A percentile compares a stretch with the other conserved stretches of the same genome.
These are phyloP conservation scores for Aricia artaxerxes DNA, from an alignment of 2,888 invertebrate genomes.

Conservation along the genomic window DNA sequence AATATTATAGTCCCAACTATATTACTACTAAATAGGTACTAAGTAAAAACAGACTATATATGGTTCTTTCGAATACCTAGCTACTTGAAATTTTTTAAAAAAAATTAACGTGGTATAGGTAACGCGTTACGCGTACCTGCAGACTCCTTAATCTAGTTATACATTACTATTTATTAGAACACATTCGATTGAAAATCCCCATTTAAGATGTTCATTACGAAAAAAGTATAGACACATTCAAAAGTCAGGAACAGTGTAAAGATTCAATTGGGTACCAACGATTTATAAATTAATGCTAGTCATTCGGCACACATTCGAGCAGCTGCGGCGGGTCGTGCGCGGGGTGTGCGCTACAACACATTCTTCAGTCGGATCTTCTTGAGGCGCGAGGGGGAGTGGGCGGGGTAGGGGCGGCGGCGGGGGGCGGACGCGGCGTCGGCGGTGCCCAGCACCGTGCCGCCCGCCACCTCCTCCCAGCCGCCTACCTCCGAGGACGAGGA, in stretches of 20 bases:
- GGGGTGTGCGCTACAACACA: conserved; percentile 62
- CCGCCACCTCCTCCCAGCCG: conserved; percentile 60
- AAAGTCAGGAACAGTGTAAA: not conserved
- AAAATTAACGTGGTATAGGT: not conserved
- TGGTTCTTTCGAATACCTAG: not conserved
- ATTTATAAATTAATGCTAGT: not conserved
- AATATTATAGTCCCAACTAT: not conserved
- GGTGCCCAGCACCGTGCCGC: conserved; percentile 51
- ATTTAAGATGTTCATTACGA: not conserved
- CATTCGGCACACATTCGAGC: conserved; percentile 11
- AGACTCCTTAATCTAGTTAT: not conserved
- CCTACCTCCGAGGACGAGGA: conserved; percentile 65
- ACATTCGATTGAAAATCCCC: not conserved
- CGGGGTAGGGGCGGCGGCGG: conserved; percentile 59
- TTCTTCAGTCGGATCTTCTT: conserved; percentile 73
- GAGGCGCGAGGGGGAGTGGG: conserved; percentile 58
- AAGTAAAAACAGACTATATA: not conserved
- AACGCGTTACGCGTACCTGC: not conserved
- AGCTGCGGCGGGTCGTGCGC: conserved; percentile 50
- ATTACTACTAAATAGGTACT: not conserved
- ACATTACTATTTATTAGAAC: not conserved
- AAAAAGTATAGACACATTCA: not conserved
- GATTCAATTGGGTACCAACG: not conserved
- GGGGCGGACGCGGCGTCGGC: conserved; percentile 42
- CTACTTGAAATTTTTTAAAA: not conserved